These are phyloP conservation scores for Apteryx mantelli DNA, from an alignment of 2,113 vertebrate genomes.

Conservation along the genomic window DNA sequence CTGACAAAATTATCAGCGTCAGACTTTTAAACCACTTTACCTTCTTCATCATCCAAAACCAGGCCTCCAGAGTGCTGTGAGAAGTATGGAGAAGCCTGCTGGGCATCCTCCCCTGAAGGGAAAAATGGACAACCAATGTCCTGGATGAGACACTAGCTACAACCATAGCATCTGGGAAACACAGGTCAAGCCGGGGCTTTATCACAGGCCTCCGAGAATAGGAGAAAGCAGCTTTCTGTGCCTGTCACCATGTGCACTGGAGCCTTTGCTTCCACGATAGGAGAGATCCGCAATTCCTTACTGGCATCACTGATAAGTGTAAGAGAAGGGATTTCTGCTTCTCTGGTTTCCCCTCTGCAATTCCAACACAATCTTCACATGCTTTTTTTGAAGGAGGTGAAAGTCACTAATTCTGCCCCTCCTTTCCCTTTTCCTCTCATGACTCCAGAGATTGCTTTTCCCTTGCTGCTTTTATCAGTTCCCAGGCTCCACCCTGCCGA, in stretches of 20 bases:
- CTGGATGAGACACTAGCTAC: background rate
- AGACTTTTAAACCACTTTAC: background rate
- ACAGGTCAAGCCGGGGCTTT: background rate
- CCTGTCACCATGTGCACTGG: accelerated
- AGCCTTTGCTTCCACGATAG: background rate
- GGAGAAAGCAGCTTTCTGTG: background rate
- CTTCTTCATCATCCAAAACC: background rate
- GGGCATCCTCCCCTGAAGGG: background rate
- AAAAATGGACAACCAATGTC: background rate
- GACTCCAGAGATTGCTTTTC: background rate
- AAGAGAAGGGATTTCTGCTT: background rate
- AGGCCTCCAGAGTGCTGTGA: background rate
- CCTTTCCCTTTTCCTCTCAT: conserved; percentile 45
- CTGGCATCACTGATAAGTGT: background rate
- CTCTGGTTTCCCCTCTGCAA: background rate
- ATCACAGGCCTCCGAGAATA: background rate
- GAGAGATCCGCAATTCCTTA: background rate
- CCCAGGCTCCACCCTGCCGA: conserved; percentile 11
- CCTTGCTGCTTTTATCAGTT: conserved; percentile 16
- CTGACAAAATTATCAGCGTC: background rate
- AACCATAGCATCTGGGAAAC: background rate
- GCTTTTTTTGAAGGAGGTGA: background rate
- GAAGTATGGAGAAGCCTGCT: background rate
- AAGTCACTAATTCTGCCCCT: background rate
- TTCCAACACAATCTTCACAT: background rate